Evolutionary conservation across 2,113 vertebrate species (phyloP).

Genomic region (Brachyhypopomus occidentalis): DNA sequence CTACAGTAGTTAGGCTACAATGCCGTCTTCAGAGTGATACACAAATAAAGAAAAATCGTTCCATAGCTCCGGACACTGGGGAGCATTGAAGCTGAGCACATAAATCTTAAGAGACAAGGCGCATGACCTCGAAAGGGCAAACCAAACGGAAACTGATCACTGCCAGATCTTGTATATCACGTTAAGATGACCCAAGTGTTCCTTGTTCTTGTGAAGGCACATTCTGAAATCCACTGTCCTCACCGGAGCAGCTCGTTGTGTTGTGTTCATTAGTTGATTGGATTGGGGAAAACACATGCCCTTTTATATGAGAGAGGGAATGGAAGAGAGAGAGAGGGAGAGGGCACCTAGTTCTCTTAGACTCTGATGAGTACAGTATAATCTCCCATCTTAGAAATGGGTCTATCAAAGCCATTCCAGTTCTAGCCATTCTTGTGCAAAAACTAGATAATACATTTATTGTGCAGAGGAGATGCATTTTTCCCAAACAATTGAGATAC

Average conservation of each 20-base stretch:
- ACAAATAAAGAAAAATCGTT: conserved; percentile 28
- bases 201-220: conserved; percentile 9
- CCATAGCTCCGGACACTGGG: conserved; percentile 7
- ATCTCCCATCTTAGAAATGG: not conserved
- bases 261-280: conserved; percentile 73
- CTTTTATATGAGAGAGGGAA: conserved; percentile 33
- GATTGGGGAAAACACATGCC: conserved; percentile 50
- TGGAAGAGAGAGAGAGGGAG: not conserved
- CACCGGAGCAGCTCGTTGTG: conserved; percentile 35
- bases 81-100: conserved; percentile 42
- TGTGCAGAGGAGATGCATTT: not conserved
- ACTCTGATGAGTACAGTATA: conserved; percentile 1
- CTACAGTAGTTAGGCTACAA: conserved; percentile 19
- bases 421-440: not conserved
- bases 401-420: not conserved
- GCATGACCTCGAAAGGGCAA: conserved; percentile 42
- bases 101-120: conserved; percentile 55
- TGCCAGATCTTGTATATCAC: conserved; percentile 38
- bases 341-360: not conserved
- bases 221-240: not conserved
- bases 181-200: conserved; percentile 6
- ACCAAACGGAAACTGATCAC: conserved; percentile 39
- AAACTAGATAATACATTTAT: not conserved
- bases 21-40: not conserved
- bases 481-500: not conserved